phyloP scores from a whole-genome alignment of 2,888 invertebrate genomes.

The Unio delphinus region DNA sequence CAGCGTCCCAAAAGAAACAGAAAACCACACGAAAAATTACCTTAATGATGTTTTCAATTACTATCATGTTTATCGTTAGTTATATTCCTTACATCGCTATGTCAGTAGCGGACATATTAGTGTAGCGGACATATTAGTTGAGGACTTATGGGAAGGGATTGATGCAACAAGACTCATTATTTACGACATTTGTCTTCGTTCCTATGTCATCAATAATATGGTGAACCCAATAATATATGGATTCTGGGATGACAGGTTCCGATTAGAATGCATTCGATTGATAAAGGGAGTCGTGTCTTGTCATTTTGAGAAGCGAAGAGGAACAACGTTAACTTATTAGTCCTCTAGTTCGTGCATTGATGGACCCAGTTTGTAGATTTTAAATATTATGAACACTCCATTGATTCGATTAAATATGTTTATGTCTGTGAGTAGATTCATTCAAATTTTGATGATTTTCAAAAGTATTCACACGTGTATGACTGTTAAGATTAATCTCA shows the following conservation, averaged over 20 bases:
- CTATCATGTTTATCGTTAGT: conserved; percentile 35
- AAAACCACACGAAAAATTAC: conserved; percentile 28
- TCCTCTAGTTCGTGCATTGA: too few species aligned
- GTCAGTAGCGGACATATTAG: conserved; percentile 21
- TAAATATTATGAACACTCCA: too few species aligned
- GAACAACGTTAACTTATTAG: too few species aligned
- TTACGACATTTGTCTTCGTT: conserved; percentile 28
- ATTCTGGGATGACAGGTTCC: conserved; percentile 40
- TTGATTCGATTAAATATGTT: too few species aligned
- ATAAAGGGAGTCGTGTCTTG: too few species aligned
- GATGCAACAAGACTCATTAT: conserved; percentile 11
- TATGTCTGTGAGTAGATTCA: too few species aligned
- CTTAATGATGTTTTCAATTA: conserved; percentile 40
- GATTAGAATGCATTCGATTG: conserved; percentile 16
- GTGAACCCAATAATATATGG: conserved; percentile 45
- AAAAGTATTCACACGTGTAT: too few species aligned
- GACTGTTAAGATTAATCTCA: too few species aligned
- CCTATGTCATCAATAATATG: conserved; percentile 38
- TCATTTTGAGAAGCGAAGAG: too few species aligned
- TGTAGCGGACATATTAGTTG: conserved; percentile 24
- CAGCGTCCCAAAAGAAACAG: conserved; percentile 3
- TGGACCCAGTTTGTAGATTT: too few species aligned
- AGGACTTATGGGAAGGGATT: conserved; percentile 29
- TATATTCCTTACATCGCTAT: conserved; percentile 34
- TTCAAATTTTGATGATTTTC: too few species aligned